Percentiles rank a stretch among this genome's conserved stretches.
phyloP scores from a whole-genome alignment of 2,797 vertebrate genomes.

The Gadopsis marmoratus region DNA sequence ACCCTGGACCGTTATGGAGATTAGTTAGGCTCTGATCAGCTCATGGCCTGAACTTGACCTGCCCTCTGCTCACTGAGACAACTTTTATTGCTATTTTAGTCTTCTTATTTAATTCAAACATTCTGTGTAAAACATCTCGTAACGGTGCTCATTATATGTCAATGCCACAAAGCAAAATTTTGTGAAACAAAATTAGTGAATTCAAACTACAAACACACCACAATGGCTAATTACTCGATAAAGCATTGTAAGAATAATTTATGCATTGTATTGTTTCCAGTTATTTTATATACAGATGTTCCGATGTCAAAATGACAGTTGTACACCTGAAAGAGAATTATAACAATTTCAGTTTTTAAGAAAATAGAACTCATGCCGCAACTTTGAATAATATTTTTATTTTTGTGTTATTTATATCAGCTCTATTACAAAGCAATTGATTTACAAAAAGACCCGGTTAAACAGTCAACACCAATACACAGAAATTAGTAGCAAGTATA shows the following conservation, averaged over 20 bases:
- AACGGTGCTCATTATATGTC: neutral
- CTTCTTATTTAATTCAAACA: neutral
- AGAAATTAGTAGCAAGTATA: neutral
- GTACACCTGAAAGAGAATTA: neutral
- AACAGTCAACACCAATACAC: neutral
- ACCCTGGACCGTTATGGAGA: slow-evolving; percentile 35
- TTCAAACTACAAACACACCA: neutral
- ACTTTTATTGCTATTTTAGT: neutral
- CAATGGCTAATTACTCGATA: neutral
- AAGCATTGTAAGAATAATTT: neutral
- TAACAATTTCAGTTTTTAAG: neutral
- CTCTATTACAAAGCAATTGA: neutral
- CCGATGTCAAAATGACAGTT: rapidly evolving
- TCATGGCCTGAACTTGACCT: slow-evolving; percentile 86
- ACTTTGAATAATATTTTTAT: neutral
- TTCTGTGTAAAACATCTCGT: neutral
- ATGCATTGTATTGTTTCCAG: neutral
- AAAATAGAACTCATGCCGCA: neutral
- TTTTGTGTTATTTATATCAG: neutral
- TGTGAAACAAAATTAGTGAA: neutral
- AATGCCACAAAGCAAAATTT: neutral
- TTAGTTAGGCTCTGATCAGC: slow-evolving; percentile 60
- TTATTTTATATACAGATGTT: neutral
- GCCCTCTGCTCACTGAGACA: slow-evolving; percentile 33
- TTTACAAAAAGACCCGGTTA: neutral